These are phyloP conservation scores for Zygothrica quintamaculata DNA, from an alignment of 2,888 invertebrate genomes.

Conservation along the genomic window DNA sequence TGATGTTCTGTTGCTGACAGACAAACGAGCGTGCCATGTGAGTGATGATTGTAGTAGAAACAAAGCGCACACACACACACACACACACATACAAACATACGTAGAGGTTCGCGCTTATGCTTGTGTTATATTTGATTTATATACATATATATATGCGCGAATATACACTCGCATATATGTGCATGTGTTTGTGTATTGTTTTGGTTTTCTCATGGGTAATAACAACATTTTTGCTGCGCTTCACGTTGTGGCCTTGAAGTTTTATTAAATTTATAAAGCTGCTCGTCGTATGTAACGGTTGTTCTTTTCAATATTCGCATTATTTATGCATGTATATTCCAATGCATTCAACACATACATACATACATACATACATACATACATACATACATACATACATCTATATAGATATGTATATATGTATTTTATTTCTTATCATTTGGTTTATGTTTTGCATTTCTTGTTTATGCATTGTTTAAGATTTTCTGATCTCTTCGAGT, in stretches of 20 bases:
- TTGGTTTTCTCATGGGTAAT: constrained; percentile 67
- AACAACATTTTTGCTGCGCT: constrained; percentile 59
- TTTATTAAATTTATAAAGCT: constrained; percentile 75
- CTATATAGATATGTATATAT: constrained; percentile 1
- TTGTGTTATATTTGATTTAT: constrained; percentile 8
- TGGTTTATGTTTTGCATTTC: too few species aligned
- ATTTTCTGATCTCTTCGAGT: too few species aligned
- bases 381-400: constrained; percentile 1
- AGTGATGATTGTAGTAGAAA: constrained; percentile 51
- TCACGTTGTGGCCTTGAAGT: constrained; percentile 73
- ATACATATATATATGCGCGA: constrained; percentile 10
- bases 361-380: neutral
- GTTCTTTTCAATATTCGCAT: constrained; percentile 29
- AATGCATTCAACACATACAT: constrained; percentile 6
- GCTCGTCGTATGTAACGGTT: constrained; percentile 23
- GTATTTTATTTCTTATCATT: constrained; percentile 1
- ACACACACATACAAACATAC: constrained; percentile 16
- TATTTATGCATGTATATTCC: constrained; percentile 18
- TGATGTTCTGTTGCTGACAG: constrained; percentile 37
- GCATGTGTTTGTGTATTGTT: constrained; percentile 49
- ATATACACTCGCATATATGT: constrained; percentile 8
- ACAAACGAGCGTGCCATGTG: constrained; percentile 49
- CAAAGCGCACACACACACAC: constrained; percentile 14
- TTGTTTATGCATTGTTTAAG: too few species aligned
- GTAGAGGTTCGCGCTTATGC: too few species aligned